Conservation (phyloP, 2,113 vertebrate species). For the Sander lucioperca region DNA sequence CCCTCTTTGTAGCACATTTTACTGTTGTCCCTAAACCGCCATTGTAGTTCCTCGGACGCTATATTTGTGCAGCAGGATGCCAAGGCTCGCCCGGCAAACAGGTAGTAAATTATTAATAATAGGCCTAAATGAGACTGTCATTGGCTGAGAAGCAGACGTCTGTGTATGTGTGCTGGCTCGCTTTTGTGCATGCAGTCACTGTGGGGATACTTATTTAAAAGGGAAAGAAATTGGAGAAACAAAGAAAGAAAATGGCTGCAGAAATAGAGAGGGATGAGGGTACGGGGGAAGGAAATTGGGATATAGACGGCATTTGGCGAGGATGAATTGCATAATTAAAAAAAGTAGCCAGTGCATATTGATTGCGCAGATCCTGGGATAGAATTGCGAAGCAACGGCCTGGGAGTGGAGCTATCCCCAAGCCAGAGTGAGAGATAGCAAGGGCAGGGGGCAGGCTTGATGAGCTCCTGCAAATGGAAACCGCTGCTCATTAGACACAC, state of each 20-base stretch:
- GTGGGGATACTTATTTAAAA: conserved; percentile 61
- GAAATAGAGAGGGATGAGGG: conserved; percentile 32
- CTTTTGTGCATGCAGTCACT: conserved; percentile 42
- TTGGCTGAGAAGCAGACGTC: conserved; percentile 30
- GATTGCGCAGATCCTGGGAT: conserved; percentile 61
- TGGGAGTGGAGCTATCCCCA: conserved; percentile 45
- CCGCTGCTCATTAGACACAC: conserved; percentile 36
- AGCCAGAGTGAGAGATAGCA: conserved; percentile 55
- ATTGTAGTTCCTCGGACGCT: conserved; percentile 5
- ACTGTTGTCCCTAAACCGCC: neutral
- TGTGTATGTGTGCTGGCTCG: conserved; percentile 14
- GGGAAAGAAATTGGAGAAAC: conserved; percentile 44
- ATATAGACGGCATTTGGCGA: conserved; percentile 52
- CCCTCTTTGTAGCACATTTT: conserved; percentile 6
- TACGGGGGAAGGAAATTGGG: conserved; percentile 34
- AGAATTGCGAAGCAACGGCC: conserved; percentile 52
- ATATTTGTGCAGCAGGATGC: conserved; percentile 57
- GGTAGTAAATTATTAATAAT: conserved; percentile 62
- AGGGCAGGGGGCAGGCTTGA: conserved; percentile 54
- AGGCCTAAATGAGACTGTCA: conserved; percentile 57
- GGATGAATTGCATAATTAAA: conserved; percentile 74
- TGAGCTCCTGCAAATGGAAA: conserved; percentile 59
- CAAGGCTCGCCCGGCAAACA: conserved; percentile 45
- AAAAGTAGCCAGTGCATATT: conserved; percentile 56
- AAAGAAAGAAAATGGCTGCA: conserved; percentile 49